Conservation (phyloP, 1,140 invertebrate species). For the Choristoneura fumiferana region DNA sequence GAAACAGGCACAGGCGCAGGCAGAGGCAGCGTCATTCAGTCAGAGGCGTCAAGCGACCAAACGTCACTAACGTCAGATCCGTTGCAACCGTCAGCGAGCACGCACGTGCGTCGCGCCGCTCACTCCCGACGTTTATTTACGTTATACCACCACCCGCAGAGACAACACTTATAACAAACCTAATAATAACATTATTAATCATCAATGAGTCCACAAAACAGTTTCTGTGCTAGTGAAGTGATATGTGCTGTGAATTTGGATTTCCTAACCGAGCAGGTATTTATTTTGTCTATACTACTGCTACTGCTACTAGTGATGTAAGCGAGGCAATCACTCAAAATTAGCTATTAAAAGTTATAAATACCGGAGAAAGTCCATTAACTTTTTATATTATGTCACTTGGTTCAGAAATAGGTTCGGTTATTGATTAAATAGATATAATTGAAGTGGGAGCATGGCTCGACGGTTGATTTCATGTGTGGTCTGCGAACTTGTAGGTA, state of each 20-base stretch:
- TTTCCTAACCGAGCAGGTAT: background rate
- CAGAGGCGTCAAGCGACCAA: background rate
- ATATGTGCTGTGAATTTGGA: slow-evolving; percentile 11
- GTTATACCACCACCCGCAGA: slow-evolving; percentile 9
- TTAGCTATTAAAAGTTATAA: slow-evolving; percentile 6
- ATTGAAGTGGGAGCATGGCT: background rate
- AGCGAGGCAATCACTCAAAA: background rate
- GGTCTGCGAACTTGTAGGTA: background rate
- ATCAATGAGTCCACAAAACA: background rate
- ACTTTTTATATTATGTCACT: background rate
- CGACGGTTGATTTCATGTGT: background rate
- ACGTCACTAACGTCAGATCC: slow-evolving; percentile 3
- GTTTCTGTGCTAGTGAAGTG: background rate
- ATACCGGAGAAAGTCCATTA: slow-evolving; percentile 8
- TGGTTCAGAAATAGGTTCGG: background rate
- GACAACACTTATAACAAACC: slow-evolving; percentile 3
- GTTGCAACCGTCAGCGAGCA: background rate
- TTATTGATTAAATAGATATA: slow-evolving; percentile 5
- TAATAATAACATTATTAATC: slow-evolving; percentile 16
- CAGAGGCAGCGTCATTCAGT: no score
- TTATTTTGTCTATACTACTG: no score
- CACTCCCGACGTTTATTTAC: background rate
- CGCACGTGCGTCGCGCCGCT: background rate
- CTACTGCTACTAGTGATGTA: no score
- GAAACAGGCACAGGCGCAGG: no score